These are phyloP conservation scores for Oostethus manadensis DNA, from an alignment of 2,113 vertebrate genomes.

Conservation along the genomic window DNA sequence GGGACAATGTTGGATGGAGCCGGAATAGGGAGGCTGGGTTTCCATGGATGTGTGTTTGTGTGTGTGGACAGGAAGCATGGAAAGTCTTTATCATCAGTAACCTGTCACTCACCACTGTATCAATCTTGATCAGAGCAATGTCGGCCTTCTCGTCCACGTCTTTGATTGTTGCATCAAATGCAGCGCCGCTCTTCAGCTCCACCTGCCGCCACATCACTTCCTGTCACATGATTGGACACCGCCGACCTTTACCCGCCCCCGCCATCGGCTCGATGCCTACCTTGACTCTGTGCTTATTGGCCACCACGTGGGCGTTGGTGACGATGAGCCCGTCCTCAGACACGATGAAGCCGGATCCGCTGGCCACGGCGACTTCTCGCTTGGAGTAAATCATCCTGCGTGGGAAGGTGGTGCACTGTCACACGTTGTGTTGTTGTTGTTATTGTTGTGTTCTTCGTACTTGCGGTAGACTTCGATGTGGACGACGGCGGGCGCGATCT, in stretches of 20 bases:
- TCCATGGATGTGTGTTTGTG: too few relatives aligned
- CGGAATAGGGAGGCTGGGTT: too few relatives aligned
- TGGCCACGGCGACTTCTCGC: conserved; percentile 89
- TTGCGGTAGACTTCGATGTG: conserved; percentile 95
- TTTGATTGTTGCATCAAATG: conserved; percentile 89
- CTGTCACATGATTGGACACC: neutral
- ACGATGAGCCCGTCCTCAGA: conserved; percentile 95
- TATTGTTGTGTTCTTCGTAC: conserved; percentile 69
- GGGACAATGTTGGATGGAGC: too few relatives aligned
- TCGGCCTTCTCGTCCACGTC: conserved; percentile 96
- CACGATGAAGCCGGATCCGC: conserved; percentile 91
- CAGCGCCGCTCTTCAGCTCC: conserved; percentile 88
- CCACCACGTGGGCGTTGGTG: conserved; percentile 95
- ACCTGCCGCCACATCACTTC: conserved; percentile 62
- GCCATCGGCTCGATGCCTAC: neutral
- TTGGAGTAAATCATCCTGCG: conserved; percentile 85
- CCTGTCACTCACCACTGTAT: conserved; percentile 35
- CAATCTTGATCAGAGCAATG: conserved; percentile 95
- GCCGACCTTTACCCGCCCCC: neutral
- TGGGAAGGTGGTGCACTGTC: neutral
- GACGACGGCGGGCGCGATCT: conserved; percentile 94
- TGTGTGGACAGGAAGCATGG: too few relatives aligned
- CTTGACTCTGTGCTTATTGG: conserved; percentile 92
- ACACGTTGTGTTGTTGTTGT: neutral
- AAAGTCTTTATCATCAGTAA: too few relatives aligned